Base-by-base conservation (phyloP, 2,797 vertebrate genomes). In the Triplophysa yarkandensis region DNA sequence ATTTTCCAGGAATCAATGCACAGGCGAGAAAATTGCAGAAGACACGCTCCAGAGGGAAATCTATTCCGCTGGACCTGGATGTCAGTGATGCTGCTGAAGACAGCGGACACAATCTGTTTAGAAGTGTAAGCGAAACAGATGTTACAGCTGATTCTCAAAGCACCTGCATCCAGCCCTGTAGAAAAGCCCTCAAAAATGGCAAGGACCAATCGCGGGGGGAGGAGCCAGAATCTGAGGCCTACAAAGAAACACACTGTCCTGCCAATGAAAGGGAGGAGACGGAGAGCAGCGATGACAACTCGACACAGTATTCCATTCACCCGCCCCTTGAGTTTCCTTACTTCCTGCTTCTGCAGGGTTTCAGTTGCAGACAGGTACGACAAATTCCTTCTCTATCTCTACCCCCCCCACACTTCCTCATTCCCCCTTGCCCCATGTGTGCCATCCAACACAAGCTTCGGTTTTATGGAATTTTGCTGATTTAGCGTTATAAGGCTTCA, bases 1-100 rank as follows among this genome's bases (percentile, higher is more conserved):
- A 57, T 30, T n/a, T 32, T 27, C 16, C 58, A 94, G 93, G 93
- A n/a, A 91, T 94, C 76, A 94, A 94, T 2, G 93, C 92, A 23
- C 93, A 94, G 87, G 93, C 93, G 23, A 90, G 93, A 0, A 92
- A 91, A 69, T 86, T 94, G 72, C 93, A 94, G 86, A 94, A 93
- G 85, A 92, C 90, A 44, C 89, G 93, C 74, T 92, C 91, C 13
- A 85, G 93, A 50, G 92, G 91, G 30, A 87, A 87, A 74, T 93
- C 93, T 14, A 85, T 89, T 23, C 83, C 91, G 39, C 60, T 89
- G 1, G 83, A 89, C 34, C 82, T 68, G 74, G 82, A 48, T 0
- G 41, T 58, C 16, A 23, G 9, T 46, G 64, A 79, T 0, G 17
- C 27, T 14, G 80, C 52, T 72, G 1, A 84, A 74, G 60, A 81